A percentile compares a stretch with the other conserved stretches of the same genome.
phyloP scores from a whole-genome alignment of 2,113 vertebrate species.

The Lamprologus lemairii region DNA sequence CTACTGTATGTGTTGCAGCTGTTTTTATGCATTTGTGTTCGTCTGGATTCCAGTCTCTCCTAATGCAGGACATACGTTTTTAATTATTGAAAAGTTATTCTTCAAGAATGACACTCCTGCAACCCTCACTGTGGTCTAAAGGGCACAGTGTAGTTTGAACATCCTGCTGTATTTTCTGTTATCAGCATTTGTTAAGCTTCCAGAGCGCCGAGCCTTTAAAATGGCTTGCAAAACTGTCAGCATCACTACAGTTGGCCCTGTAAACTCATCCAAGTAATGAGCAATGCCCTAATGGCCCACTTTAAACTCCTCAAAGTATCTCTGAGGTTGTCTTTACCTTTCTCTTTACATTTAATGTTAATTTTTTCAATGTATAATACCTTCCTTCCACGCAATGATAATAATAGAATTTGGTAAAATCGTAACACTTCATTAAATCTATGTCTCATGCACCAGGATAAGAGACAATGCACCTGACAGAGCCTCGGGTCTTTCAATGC shows the following conservation, averaged over 20 bases:
- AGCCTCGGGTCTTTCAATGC: not conserved
- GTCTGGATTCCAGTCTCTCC: not conserved
- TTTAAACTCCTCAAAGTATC: not conserved
- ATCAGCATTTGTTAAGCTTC: constrained; percentile 2
- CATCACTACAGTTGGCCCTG: constrained; percentile 19
- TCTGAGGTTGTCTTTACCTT: not conserved
- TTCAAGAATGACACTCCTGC: not conserved
- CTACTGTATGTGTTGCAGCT: not conserved
- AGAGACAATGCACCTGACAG: not conserved
- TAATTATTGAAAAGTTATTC: not conserved
- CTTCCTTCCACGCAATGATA: not conserved
- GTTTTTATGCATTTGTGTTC: not conserved
- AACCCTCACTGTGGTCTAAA: not conserved
- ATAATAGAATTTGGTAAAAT: not conserved
- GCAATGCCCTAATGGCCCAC: not conserved
- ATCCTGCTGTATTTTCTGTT: not conserved
- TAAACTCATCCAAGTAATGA: constrained; percentile 26
- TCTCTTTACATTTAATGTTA: not conserved
- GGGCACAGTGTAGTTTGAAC: not conserved
- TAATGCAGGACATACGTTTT: not conserved
- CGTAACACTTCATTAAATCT: not conserved
- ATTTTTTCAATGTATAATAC: not conserved
- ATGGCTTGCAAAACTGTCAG: constrained; percentile 14
- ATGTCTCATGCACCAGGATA: not conserved
- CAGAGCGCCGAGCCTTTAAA: not conserved